Conservation (phyloP, 1,140 invertebrate genomes). For the Zaprionus capensis region DNA sequence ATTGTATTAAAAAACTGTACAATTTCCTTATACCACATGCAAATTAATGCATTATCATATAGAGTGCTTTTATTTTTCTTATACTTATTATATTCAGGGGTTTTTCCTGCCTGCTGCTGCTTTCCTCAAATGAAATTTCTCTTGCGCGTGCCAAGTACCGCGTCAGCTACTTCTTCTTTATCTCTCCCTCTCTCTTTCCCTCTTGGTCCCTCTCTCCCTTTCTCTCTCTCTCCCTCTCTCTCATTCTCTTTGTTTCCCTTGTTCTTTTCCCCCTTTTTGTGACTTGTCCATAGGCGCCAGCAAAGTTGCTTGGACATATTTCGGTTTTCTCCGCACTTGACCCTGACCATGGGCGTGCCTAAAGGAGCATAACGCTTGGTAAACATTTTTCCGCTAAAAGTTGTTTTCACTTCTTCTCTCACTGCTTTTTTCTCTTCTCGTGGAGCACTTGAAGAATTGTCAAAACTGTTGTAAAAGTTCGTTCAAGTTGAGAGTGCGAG, state of each 20-base stretch:
- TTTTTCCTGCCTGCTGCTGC: constrained; percentile 1
- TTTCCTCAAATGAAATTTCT: constrained; percentile 48
- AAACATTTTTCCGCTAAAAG: constrained; percentile 45
- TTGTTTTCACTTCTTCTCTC: constrained; percentile 38
- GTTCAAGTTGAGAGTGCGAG: background rate
- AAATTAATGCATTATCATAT: constrained; percentile 66
- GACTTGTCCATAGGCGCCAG: constrained; percentile 51
- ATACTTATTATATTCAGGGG: background rate
- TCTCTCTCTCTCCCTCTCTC: background rate
- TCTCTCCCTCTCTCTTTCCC: background rate
- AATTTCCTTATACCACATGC: constrained; percentile 45
- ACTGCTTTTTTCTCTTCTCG: background rate
- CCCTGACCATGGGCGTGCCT: constrained; percentile 50
- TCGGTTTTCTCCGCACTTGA: constrained; percentile 53
- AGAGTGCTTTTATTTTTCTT: constrained; percentile 55
- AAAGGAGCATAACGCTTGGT: constrained; percentile 51
- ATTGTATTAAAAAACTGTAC: constrained; percentile 45
- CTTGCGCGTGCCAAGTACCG: constrained; percentile 60
- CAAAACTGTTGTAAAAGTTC: background rate
- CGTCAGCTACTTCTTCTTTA: constrained; percentile 27
- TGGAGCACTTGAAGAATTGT: constrained; percentile 1
- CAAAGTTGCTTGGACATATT: constrained; percentile 51
- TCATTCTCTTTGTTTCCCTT: background rate
- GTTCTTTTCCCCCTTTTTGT: background rate
- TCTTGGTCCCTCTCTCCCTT: too few relatives aligned